Percentiles rank a stretch among this genome's conserved stretches.
Evolutionary conservation across 2,888 invertebrate species (phyloP).

Genomic region (Luperina testacea): DNA sequence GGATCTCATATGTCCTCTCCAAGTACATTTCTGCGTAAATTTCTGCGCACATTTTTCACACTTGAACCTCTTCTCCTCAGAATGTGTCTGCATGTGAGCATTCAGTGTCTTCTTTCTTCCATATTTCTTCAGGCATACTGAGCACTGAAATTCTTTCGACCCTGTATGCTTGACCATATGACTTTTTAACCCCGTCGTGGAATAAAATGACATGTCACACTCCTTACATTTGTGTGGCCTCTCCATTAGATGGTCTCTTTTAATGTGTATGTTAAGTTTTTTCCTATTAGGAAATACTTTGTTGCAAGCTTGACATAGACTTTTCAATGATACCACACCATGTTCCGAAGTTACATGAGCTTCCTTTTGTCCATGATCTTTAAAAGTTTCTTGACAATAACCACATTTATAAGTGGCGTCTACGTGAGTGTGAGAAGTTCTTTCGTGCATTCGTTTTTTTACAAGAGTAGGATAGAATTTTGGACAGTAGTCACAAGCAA

Average conservation of each 20-base stretch:
- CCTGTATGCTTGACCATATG: conserved; percentile 84
- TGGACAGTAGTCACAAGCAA: conserved; percentile 78
- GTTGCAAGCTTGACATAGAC: conserved; percentile 72
- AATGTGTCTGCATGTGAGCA: conserved; percentile 75
- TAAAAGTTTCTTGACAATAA: conserved; percentile 72
- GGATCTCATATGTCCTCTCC: conserved; percentile 69
- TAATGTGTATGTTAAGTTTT: conserved; percentile 66
- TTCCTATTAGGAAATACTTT: conserved; percentile 66
- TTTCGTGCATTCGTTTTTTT: conserved; percentile 80
- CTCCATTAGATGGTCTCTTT: conserved; percentile 70
- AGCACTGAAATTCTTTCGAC: conserved; percentile 79
- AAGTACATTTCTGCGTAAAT: conserved; percentile 73
- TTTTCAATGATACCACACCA: conserved; percentile 54
- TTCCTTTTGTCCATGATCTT: conserved; percentile 67
- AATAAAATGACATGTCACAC: conserved; percentile 65
- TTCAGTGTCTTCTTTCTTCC: conserved; percentile 77
- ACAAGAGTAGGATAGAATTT: conserved; percentile 79
- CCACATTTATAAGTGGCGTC: conserved; percentile 67
- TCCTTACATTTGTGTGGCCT: conserved; percentile 61
- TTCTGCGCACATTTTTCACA: conserved; percentile 62
- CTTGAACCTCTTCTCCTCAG: conserved; percentile 60
- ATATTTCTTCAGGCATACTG: conserved; percentile 75
- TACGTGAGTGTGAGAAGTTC: conserved; percentile 63
- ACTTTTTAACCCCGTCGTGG: conserved; percentile 74
- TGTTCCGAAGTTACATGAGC: conserved; percentile 68